These are phyloP conservation scores for Mallotus villosus DNA, from an alignment of 2,797 vertebrate species.

Conservation along the genomic window DNA sequence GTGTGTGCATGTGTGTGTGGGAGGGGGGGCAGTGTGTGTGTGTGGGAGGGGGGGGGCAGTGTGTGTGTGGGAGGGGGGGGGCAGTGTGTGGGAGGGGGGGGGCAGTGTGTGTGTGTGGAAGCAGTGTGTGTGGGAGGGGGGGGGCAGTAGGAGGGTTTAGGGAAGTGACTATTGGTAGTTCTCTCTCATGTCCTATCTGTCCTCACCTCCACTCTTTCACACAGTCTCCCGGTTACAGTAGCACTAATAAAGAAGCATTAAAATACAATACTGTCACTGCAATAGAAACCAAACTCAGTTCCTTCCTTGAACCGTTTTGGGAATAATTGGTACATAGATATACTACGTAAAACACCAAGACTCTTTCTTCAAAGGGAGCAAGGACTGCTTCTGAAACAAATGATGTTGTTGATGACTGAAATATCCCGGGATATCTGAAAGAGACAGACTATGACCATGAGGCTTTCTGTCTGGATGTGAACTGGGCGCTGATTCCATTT, in stretches of 20 bases:
- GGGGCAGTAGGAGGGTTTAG: slow-evolving; percentile 1
- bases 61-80: background rate
- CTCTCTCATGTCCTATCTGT: slow-evolving; percentile 19
- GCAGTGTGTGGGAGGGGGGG: slow-evolving; percentile 13
- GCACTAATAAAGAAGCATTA: slow-evolving; percentile 29
- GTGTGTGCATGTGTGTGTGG: slow-evolving; percentile 20
- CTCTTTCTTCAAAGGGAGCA: background rate
- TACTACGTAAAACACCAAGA: background rate
- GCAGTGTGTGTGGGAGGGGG: background rate
- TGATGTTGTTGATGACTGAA: too few relatives aligned
- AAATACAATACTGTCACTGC: slow-evolving; percentile 38
- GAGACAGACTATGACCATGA: background rate
- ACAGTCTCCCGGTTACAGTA: slow-evolving; percentile 13
- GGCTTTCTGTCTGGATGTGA: background rate
- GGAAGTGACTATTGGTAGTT: slow-evolving; percentile 29
- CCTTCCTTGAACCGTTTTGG: background rate
- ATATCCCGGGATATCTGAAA: background rate
- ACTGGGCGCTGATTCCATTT: background rate
- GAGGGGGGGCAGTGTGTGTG: background rate
- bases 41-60: slow-evolving; percentile 3
- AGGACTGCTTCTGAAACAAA: too few relatives aligned
- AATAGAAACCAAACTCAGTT: slow-evolving; percentile 20
- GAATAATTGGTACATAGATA: background rate
- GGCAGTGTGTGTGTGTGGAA: slow-evolving; percentile 6
- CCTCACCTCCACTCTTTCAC: slow-evolving; percentile 28